Evolutionary conservation across 2,888 invertebrate genomes (phyloP).

Genomic region (Sphaeridia pumilis): DNA sequence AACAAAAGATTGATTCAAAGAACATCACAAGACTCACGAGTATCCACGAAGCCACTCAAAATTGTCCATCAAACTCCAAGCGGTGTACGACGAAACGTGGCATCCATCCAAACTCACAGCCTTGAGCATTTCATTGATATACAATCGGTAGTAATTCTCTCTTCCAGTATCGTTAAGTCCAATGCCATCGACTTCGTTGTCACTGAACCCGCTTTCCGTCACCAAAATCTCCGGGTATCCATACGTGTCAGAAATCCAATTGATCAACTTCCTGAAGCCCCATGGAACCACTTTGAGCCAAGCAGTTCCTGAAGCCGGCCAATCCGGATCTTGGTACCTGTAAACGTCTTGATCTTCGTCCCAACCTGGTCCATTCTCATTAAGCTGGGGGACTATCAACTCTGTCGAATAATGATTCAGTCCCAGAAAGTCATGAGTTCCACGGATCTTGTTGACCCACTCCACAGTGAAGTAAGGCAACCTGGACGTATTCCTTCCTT

Average conservation of each 20-base stretch:
- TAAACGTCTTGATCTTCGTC: constrained; percentile 21
- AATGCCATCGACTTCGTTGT: constrained; percentile 3
- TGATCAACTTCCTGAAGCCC: constrained; percentile 28
- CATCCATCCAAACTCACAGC: constrained; percentile 26
- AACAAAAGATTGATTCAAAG: not conserved
- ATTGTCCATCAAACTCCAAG: constrained; percentile 34
- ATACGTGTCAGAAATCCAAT: constrained; percentile 27
- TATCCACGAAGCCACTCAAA: constrained; percentile 16
- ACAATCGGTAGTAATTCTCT: constrained; percentile 22
- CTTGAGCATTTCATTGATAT: constrained; percentile 32
- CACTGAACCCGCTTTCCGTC: constrained; percentile 30
- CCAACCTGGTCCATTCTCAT: not conserved
- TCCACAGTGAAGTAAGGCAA: constrained; percentile 26
- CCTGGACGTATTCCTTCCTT: constrained; percentile 36
- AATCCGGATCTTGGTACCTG: constrained; percentile 16
- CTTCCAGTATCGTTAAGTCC: constrained; percentile 20
- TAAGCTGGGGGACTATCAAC: not conserved
- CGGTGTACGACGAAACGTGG: constrained; percentile 30
- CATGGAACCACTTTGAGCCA: constrained; percentile 29
- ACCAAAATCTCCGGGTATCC: constrained; percentile 23
- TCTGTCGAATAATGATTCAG: constrained; percentile 6
- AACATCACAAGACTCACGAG: not conserved
- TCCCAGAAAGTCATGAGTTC: constrained; percentile 21
- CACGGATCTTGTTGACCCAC: constrained; percentile 27
- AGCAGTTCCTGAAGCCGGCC: constrained; percentile 16